Evolutionary conservation across 35 echinoderm and acorn worm species (phyloP), one percentile per base, ranked within the genome.

Genomic region (Eucidaris tribuloides): DNA sequence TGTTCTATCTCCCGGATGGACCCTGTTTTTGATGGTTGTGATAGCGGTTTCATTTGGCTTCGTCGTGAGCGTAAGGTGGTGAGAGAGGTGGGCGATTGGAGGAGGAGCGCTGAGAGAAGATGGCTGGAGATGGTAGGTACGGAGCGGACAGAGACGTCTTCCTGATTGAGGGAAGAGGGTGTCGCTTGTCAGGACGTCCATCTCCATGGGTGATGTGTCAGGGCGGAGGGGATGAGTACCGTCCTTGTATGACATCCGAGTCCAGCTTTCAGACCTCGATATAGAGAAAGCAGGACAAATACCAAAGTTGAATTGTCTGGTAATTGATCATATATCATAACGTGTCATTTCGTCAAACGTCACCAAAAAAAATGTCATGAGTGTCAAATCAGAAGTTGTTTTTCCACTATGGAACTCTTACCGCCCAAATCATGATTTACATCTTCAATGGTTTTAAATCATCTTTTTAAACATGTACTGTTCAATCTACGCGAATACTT

Each of bases 191-290:
- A 40, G 68, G 68, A 74, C 44, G 37, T 74, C 41, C 38, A 74
- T 74, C 38, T 74, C 68, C 0, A 74, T 14, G 68, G 68, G 29
- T 74, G 68, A n/a, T 74, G 68, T 2, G 44, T 44, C 28, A 40
- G 38, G 36, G 68, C 35, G 2, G 68, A 74, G 17, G 68, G 68
- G 37, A 41, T 22, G 68, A 74, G n/a, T 44, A 20, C 38, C 44
- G 44, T 40, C 68, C 68, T 74, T 74, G 68, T 74, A 74, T 13
- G 68, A 36, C 68, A 74, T 36, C 68, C 44, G 38, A 6, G 68
- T 74, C 68, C 68, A 74, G 37, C 41, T 74, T 40, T 74, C 68
- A 74, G 68, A 74, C 18, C 68, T 40, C 44, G 37, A 7, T 52
- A 52, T 52, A 52, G 48, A 52, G 48, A 9, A 9, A 11, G 48